Evolutionary conservation across 2,797 vertebrate genomes (phyloP), one percentile per base, ranked within the genome.

Genomic region (Gambusia yucatana): DNA sequence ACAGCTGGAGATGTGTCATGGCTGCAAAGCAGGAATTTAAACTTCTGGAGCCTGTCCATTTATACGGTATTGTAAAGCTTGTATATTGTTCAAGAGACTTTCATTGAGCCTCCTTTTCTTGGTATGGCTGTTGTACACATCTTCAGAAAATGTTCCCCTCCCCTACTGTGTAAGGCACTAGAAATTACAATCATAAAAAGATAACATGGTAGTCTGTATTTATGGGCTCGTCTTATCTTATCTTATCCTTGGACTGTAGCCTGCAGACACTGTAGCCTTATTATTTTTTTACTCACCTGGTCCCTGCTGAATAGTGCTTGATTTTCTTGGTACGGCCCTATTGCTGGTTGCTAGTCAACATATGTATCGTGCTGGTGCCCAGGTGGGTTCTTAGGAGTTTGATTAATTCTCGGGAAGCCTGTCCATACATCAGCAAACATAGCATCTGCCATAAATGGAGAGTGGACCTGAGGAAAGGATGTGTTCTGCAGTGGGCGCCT

Each of bases 401-500:
- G 70, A 81, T 80, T 82, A 83, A 80, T 90, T 86, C 55, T 70
- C 61, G 48, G 63, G 72, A 80, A 78, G 76, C 70, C 69, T 82
- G 78, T 89, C 81, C 77, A 74, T 87, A 86, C 44, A 47, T 89
- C 86, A 80, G 77, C 41, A 43, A 80, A 81, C 81, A 70, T 65
- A 43, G 57, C 39, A 50, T 67, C 72, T 43, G 30, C 73, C 48
- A 67, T 77, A 63, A 77, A 81, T 80, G 82, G 82, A 85, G 76
- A 84, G 80, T 84, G 79, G 89, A 86, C 65, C 70, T 72, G 25
- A 69, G 69, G 67, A 83, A 77, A 55, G 65, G 72, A 81, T 75
- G 67, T 55, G 13, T 82, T 79, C 87, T 90, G 84, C 89, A 90
- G 86, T 87, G 83, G 77, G 77, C 79, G 77, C 82, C 80, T 63